Base-by-base conservation (phyloP, 2,113 vertebrate species). In the Pseudorasbora parva region DNA sequence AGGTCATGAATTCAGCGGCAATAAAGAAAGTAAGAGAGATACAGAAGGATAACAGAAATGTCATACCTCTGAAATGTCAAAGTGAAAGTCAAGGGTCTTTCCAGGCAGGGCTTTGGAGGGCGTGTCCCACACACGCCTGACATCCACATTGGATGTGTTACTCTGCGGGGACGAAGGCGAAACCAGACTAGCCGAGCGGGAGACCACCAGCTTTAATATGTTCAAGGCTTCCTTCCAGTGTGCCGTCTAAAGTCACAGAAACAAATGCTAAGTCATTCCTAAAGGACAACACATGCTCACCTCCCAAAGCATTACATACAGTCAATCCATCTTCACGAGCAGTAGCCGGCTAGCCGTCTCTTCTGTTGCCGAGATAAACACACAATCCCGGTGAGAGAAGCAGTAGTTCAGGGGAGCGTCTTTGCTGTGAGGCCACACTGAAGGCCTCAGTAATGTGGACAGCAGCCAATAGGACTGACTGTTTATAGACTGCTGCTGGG, bases 221-320 rank as follows among this genome's bases (percentile, higher is more conserved):
- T 97, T 98, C 88, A 99, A 87, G 68, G 98, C 97, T 85, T 99
- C 98, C 88, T 97, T 97, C 98, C 98, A 99, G 89, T 99, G 98
- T 49, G 96, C 82, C 3, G 96, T 99, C 98, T 99, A 83, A 68
- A 66, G 85, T 71, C 78, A 64, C 25, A 15, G 11, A 4, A 82
- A 87, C 82, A 88, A 83, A 30, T 89, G 27, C 2, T 4, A 0
- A 54, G 79, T 69, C 71, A 49, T 47, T 49, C 15, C 56, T 60
- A 49, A 33, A 75, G 6, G 15, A 41, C 71, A 2, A 27, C 82
- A 60, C 71, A 49, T 23, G 8, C 66, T 66, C 47, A 75, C 15
- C 37, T 85, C 60, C 12, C 59, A 64, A 82, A 82, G 57, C 72
- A 75, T 37, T 43, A 81, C 69, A 66, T 33, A 74, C 69, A 81